phyloP scores from a whole-genome alignment of 2,888 invertebrate genomes.

The Liodrosophila aerea region DNA sequence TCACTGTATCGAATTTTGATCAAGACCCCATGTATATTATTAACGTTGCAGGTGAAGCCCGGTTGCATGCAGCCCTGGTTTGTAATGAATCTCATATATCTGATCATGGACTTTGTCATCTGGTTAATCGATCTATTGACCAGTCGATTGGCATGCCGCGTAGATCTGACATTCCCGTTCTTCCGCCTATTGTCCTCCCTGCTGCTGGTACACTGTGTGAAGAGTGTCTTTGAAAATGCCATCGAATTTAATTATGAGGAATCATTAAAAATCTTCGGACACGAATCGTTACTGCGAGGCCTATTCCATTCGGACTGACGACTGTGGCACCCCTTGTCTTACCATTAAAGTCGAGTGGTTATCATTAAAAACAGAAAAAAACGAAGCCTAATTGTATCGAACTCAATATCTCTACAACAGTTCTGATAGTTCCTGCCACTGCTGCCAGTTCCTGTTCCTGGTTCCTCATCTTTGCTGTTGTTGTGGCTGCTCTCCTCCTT shows the following conservation, averaged over 20 bases:
- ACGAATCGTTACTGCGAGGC: background rate
- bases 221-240: conserved; percentile 29
- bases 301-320: background rate
- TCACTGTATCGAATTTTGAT: background rate
- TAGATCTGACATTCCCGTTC: conserved; percentile 12
- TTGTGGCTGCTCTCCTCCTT: background rate
- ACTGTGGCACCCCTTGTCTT: conserved; percentile 21
- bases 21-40: no score
- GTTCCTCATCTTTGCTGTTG: background rate
- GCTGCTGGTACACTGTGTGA: conserved; percentile 36
- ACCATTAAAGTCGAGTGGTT: conserved; percentile 49
- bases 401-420: no score
- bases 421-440: no score
- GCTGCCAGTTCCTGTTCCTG: no score
- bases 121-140: conserved; percentile 22
- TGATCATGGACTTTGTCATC: conserved; percentile 17
- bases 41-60: conserved; percentile 26
- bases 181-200: conserved; percentile 12
- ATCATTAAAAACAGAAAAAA: conserved; percentile 61
- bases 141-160: background rate
- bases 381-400: conserved; percentile 57
- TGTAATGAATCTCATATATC: conserved; percentile 3
- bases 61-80: conserved; percentile 44
- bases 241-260: conserved; percentile 5
- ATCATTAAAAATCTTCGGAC: conserved; percentile 15